Base-by-base conservation (phyloP, 2,113 vertebrate genomes). In the Pangasianodon gigas region DNA sequence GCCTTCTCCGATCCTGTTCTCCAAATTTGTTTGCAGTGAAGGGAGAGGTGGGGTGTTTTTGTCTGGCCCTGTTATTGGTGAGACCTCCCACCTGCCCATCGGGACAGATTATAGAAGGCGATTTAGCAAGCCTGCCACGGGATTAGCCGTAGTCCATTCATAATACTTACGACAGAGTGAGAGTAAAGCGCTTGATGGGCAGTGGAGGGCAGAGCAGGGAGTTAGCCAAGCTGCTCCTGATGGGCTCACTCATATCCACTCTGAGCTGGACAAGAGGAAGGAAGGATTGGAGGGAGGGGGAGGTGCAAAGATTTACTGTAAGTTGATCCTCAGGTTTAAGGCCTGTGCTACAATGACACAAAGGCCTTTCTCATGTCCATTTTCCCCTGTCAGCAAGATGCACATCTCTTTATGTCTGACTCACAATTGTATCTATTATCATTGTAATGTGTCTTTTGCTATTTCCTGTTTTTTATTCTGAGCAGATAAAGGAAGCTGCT, bases 401-500 rank as follows among this genome's bases (percentile, higher is more conserved):
- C 92, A 93, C 92, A 92, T 91, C 85, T 93, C 90, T 80, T 71
- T 41, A 44, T 26, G 69, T 48, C 83, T 46, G 75, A 11, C 74
- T 52, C 41, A 3, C 51, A 48, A 24, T 75, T 52, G 41, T 46
- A 85, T 92, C 52, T 88, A 84, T 69, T 92, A 41, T n/a, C 60
- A 80, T 56, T n/a, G 26, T 84, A 84, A 84, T n/a, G 18, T 89
- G 14, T 87, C 8, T 18, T 87, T 93, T 91, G 1, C 10, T 21
- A 5, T 89, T 85, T 79, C 65, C 67, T 48, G 24, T 71, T 82
- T 83, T 81, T 91, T 83, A 46, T 88, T 62, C 62, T 77, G 87
- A 90, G 90, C 95, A 99, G 98, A 99, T 99, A 96, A 98, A 99
- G 94, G 98, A 99, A 91, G 98, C 98, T 93, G 98, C 98, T 93